Evolutionary conservation across 2,888 invertebrate genomes (phyloP).

Genomic region (Peribatodes rhomboidaria): DNA sequence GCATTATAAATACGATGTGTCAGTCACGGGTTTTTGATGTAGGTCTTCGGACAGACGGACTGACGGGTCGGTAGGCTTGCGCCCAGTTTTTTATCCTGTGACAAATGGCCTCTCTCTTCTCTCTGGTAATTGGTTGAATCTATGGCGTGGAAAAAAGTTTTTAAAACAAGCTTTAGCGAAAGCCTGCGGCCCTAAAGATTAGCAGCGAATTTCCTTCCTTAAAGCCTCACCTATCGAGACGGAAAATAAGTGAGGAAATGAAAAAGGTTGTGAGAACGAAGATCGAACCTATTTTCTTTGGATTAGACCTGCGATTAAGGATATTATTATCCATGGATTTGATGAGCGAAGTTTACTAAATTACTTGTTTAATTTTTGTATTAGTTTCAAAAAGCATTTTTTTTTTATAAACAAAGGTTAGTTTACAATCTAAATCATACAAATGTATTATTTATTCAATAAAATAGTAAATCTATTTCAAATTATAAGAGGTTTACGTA

Average conservation of each 20-base stretch:
- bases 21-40: constrained; percentile 75
- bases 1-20: constrained; percentile 74
- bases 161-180: constrained; percentile 44
- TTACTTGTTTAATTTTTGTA: too few relatives aligned
- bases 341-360: background rate
- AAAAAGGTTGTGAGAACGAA: constrained; percentile 5
- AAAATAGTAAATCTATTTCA: too few relatives aligned
- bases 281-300: background rate
- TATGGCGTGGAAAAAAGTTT: constrained; percentile 60
- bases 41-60: constrained; percentile 76
- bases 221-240: constrained; percentile 20
- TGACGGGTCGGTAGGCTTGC: constrained; percentile 67
- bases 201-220: constrained; percentile 23
- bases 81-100: constrained; percentile 72
- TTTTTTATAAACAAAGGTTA: background rate
- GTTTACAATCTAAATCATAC: too few relatives aligned
- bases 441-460: too few relatives aligned
- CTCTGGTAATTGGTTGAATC: constrained; percentile 75
- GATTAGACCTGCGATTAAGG: background rate
- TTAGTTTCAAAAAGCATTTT: background rate
- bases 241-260: constrained; percentile 16
- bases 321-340: background rate
- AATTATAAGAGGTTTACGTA: too few relatives aligned
- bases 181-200: constrained; percentile 30
- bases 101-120: constrained; percentile 73